Base-by-base conservation (phyloP, 2,888 invertebrate genomes). In the Homarus gammarus region DNA sequence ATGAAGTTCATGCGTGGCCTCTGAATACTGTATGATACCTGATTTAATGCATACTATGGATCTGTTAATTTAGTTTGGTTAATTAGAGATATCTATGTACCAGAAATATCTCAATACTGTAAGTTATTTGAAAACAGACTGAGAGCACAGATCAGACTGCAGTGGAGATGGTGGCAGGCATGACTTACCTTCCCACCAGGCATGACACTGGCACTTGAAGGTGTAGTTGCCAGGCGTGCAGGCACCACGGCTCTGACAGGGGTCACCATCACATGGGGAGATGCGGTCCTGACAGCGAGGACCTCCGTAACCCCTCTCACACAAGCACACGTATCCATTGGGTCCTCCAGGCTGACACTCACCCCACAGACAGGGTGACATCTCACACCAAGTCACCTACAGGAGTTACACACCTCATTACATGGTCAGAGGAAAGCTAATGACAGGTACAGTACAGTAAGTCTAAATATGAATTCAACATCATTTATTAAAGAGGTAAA, bases 191-290 rank as follows among this genome's bases (percentile, higher is more conserved):
- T 95, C 96, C 96, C 96, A 96, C 94, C 96, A 96, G 0, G 96
- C 96, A 93, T 96, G 96, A 93, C 97, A 95, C 92, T 95, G 95
- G 93, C 97, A 97, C 87, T 95, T 94, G 93, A 96, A 96, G 0
- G 95, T 95, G 51, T 93, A 93, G 82, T 93, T 93, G 51, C 95
- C 96, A 93, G 96, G 96, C 18, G 95, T 94, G 93, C 97, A 97
- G 33, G 95, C 95, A 1, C 97, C 97, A 31, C 96, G 94, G 87
- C 96, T 96, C 93, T 96, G 96, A 93, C 97, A 97, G 0, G 97
- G 97, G 92, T 95, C 95, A 0, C 96, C 95, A 33, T 96, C 96
- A 93, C 97, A 97, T 0, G 96, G 96, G 40, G 92, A 91, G 40
- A 91, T 68, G 2, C 84, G 82, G 51, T 83, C 27, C 64, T 85